Conservation (phyloP, 2,888 invertebrate species). For the Taphrorychus bicolor region DNA sequence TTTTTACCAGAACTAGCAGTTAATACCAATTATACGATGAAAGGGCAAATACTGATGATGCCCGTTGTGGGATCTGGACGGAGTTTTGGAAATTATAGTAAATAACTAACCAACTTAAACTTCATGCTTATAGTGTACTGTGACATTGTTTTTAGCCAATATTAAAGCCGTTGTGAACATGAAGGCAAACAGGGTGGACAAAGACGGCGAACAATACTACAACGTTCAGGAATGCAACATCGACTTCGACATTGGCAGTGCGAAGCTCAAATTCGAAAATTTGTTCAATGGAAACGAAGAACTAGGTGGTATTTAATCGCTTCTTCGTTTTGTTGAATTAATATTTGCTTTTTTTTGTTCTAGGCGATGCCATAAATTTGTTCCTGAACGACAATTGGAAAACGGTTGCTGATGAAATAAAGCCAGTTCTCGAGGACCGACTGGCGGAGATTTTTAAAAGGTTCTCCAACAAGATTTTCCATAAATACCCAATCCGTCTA, state of each 20-base stretch:
- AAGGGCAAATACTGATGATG: slow-evolving; percentile 76
- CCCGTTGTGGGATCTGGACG: slow-evolving; percentile 74
- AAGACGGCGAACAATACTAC: slow-evolving; percentile 64
- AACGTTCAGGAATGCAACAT: slow-evolving; percentile 70
- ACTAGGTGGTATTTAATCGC: slow-evolving; percentile 62
- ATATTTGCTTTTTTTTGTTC: too few relatives aligned
- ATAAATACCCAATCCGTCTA: too few relatives aligned
- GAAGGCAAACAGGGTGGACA: slow-evolving; percentile 65
- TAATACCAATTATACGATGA: slow-evolving; percentile 70
- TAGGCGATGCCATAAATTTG: slow-evolving; percentile 77
- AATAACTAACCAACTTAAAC: slow-evolving; percentile 50
- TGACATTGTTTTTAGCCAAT: slow-evolving; percentile 62
- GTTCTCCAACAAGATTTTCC: slow-evolving; percentile 67
- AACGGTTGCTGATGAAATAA: slow-evolving; percentile 72
- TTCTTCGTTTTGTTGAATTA: too few relatives aligned
- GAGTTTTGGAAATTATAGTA: slow-evolving; percentile 74
- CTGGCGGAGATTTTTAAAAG: slow-evolving; percentile 66
- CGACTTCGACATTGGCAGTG: slow-evolving; percentile 71
- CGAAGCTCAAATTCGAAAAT: slow-evolving; percentile 71
- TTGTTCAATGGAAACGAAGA: slow-evolving; percentile 76
- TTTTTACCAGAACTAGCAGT: slow-evolving; percentile 70
- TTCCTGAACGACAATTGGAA: slow-evolving; percentile 83
- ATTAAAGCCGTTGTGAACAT: slow-evolving; percentile 70
- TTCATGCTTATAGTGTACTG: neutral
- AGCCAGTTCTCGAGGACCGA: slow-evolving; percentile 70